Percentiles rank a stretch among this genome's conserved stretches.
These are phyloP conservation scores for Carcinoscorpius rotundicauda DNA, from an alignment of 1,140 invertebrate genomes.

Conservation along the genomic window DNA sequence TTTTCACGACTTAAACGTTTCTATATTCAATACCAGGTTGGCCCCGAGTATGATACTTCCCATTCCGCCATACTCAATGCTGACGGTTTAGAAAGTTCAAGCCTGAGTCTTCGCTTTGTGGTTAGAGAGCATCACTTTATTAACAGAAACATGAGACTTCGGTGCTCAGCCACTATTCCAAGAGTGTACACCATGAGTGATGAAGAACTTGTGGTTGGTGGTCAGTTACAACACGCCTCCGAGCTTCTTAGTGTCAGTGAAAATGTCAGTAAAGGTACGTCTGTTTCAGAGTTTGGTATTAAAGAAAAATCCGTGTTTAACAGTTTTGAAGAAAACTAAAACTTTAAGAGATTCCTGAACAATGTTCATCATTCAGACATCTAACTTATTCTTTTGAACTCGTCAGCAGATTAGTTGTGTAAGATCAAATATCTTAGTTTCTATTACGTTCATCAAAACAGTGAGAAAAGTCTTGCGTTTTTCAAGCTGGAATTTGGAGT, in stretches of 20 bases:
- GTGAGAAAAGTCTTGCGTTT: no score
- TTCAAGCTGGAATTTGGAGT: no score
- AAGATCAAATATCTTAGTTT: no score
- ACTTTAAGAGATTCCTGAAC: no score
- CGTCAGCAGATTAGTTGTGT: no score
- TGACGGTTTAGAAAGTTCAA: slow-evolving; percentile 21
- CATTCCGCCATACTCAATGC: slow-evolving; percentile 8
- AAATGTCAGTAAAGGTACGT: slow-evolving; percentile 28
- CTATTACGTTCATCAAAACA: no score
- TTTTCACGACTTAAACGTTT: no score
- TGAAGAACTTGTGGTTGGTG: slow-evolving; percentile 62
- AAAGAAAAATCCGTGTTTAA: no score
- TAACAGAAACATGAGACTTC: slow-evolving; percentile 66
- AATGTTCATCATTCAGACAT: no score
- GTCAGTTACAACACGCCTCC: slow-evolving; percentile 5
- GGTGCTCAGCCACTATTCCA: slow-evolving; percentile 56
- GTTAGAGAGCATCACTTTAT: slow-evolving; percentile 58
- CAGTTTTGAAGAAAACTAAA: no score
- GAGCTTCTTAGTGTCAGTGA: slow-evolving; percentile 17
- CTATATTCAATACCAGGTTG: background rate
- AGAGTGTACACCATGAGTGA: slow-evolving; percentile 66
- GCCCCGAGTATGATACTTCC: slow-evolving; percentile 10
- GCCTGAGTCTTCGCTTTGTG: slow-evolving; percentile 51
- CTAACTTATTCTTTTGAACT: no score
- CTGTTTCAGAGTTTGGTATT: no score